Evolutionary conservation across 2,797 vertebrate species (phyloP).

Genomic region (Gymnocypris eckloni): DNA sequence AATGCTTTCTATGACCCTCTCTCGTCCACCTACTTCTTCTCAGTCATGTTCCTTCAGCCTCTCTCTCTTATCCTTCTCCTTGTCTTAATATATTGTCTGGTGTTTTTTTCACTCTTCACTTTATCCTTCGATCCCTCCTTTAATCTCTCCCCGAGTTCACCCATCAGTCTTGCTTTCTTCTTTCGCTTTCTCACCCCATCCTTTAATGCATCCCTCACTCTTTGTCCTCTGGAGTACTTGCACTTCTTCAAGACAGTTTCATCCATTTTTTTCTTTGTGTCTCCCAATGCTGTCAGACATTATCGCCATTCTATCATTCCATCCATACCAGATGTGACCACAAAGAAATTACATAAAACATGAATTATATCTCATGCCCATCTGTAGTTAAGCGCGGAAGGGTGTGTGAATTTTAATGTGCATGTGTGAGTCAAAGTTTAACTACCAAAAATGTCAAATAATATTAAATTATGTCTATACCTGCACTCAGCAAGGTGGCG

Average conservation of each 20-base stretch:
- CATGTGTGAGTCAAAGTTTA: background rate
- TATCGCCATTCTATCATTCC: background rate
- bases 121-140: constrained; percentile 12
- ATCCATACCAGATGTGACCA: background rate
- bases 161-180: constrained; percentile 1
- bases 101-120: background rate
- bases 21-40: background rate
- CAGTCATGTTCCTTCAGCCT: constrained; percentile 19
- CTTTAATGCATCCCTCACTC: constrained; percentile 14
- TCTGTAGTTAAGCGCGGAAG: background rate
- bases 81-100: constrained; percentile 40
- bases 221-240: constrained; percentile 11
- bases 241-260: background rate
- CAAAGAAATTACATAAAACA: background rate
- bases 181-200: constrained; percentile 27
- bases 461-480: background rate
- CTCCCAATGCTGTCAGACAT: background rate
- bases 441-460: background rate
- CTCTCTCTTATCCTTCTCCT: constrained; percentile 37
- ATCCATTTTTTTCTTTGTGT: background rate
- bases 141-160: constrained; percentile 3
- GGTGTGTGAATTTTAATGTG: background rate
- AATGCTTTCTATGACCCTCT: background rate
- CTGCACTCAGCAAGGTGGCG: background rate
- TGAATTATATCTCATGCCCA: background rate